A percentile compares a stretch with the other conserved stretches of the same genome.
Evolutionary conservation across 2,888 invertebrate genomes (phyloP).

Genomic region (Aphodius sticticus): DNA sequence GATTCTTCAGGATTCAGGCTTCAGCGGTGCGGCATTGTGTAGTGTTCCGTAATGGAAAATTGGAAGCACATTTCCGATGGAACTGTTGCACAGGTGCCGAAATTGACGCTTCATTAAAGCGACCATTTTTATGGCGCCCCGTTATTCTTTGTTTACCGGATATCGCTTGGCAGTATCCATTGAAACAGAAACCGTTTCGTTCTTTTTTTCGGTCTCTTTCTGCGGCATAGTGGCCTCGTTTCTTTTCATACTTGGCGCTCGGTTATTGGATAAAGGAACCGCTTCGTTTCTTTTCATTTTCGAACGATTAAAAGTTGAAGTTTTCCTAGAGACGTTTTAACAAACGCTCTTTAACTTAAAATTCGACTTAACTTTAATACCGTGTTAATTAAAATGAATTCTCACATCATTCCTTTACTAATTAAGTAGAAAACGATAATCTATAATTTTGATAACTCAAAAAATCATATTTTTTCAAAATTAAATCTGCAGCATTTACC

Average conservation of each 20-base stretch:
- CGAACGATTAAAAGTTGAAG: background rate
- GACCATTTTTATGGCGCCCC: background rate
- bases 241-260: background rate
- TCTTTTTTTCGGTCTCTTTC: background rate
- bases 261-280: background rate
- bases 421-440: too few species aligned
- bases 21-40: background rate
- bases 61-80: background rate
- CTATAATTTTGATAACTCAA: too few species aligned
- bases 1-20: background rate
- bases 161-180: background rate
- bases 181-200: background rate
- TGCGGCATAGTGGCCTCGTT: background rate
- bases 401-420: too few species aligned
- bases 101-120: conserved; percentile 24
- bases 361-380: too few species aligned
- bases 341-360: too few species aligned
- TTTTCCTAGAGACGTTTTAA: too few species aligned
- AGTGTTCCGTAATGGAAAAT: background rate
- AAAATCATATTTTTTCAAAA: too few species aligned
- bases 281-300: background rate
- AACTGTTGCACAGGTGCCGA: conserved; percentile 19
- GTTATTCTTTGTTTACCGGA: background rate
- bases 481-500: too few species aligned
- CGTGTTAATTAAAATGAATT: too few species aligned